These are phyloP conservation scores for Mobula birostris DNA, from an alignment of 2,113 vertebrate species.

Conservation along the genomic window DNA sequence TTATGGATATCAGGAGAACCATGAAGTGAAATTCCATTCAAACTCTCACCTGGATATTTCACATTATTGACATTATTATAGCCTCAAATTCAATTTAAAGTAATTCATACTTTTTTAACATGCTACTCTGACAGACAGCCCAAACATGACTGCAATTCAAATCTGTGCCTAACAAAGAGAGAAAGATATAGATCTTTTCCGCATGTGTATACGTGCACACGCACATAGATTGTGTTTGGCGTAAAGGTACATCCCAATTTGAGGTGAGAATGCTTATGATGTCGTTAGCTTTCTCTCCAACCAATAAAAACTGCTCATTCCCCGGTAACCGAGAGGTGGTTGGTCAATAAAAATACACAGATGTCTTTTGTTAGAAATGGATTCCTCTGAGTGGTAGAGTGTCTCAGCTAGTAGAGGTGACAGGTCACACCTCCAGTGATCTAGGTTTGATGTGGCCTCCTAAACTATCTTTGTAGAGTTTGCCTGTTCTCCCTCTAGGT, in stretches of 20 bases:
- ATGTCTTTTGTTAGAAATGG: too few species aligned
- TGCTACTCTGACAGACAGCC: background rate
- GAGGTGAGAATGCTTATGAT: background rate
- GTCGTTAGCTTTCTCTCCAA: background rate
- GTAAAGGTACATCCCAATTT: background rate
- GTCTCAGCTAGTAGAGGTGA: background rate
- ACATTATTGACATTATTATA: background rate
- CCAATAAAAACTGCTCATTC: background rate
- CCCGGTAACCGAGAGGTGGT: background rate
- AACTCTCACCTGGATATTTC: background rate
- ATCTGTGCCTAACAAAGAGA: background rate
- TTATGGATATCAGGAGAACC: background rate
- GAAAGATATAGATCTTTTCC: too few species aligned
- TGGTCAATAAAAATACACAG: background rate
- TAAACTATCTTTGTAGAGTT: too few species aligned
- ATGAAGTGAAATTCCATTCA: background rate
- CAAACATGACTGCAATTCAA: background rate
- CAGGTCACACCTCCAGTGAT: background rate
- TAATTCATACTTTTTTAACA: background rate
- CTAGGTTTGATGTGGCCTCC: too few species aligned
- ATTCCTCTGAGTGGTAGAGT: too few species aligned
- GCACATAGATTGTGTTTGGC: background rate
- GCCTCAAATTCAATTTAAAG: background rate
- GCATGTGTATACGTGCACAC: background rate
- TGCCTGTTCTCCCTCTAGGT: too few species aligned